phyloP scores from a whole-genome alignment of 2,888 invertebrate genomes.

The Phengaris alcon region DNA sequence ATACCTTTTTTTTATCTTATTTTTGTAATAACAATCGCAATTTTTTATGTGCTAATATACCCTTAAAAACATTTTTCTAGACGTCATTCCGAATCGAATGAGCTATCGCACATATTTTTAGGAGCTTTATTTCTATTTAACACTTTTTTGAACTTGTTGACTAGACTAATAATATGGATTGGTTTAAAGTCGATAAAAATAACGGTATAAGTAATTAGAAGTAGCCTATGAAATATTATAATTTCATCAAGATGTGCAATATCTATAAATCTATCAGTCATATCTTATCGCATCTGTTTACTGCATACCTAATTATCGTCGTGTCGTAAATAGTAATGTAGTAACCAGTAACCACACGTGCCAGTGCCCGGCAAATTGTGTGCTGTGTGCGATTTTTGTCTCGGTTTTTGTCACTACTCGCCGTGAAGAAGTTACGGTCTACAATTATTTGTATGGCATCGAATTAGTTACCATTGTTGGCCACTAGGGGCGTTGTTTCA shows the following conservation, averaged over 20 bases:
- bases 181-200: neutral
- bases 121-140: too few relatives aligned
- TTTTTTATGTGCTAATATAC: too few relatives aligned
- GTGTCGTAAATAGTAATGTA: neutral
- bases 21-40: too few relatives aligned
- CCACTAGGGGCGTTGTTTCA: neutral
- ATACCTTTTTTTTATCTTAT: too few relatives aligned
- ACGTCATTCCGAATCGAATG: too few relatives aligned
- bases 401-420: neutral
- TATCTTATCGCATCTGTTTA: conserved; percentile 1
- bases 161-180: too few relatives aligned
- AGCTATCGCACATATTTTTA: too few relatives aligned
- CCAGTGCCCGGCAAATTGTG: neutral
- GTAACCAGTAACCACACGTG: neutral
- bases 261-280: neutral
- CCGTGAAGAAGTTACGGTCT: too few relatives aligned
- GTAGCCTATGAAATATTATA: neutral
- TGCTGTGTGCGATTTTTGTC: neutral
- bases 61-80: too few relatives aligned
- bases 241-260: neutral
- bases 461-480: neutral
- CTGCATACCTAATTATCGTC: neutral
- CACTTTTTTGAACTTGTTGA: too few relatives aligned
- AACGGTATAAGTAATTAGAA: neutral
- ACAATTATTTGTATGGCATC: too few relatives aligned